These are phyloP conservation scores for Vireo altiloquus DNA, from an alignment of 2,113 vertebrate genomes.

Conservation along the genomic window DNA sequence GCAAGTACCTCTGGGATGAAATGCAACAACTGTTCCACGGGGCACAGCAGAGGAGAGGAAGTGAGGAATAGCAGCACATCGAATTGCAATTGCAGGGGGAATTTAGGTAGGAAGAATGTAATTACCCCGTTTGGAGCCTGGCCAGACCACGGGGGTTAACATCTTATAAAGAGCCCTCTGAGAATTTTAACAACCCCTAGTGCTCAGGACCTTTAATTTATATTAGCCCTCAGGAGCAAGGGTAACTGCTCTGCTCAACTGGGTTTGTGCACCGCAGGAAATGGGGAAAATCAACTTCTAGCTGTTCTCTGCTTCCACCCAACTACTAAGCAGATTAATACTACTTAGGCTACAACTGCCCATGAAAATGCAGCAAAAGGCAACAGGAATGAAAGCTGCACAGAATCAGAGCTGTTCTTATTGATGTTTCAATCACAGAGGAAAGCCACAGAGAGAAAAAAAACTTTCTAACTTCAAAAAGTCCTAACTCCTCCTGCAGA, in stretches of 20 bases:
- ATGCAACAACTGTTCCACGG: constrained; percentile 62
- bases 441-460: background rate
- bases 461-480: background rate
- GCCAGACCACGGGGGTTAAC: constrained; percentile 61
- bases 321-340: background rate
- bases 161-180: constrained; percentile 59
- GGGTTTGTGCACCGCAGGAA: background rate
- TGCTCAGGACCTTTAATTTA: constrained; percentile 51
- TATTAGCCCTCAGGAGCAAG: constrained; percentile 21
- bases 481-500: background rate
- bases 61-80: constrained; percentile 69
- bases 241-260: constrained; percentile 23
- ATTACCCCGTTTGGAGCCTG: constrained; percentile 62
- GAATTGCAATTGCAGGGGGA: constrained; percentile 71
- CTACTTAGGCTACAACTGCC: background rate
- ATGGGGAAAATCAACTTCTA: background rate
- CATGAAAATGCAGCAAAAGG: background rate
- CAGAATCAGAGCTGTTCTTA: background rate
- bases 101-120: constrained; percentile 73
- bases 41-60: constrained; percentile 54
- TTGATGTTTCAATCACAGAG: background rate
- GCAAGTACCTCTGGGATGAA: constrained; percentile 64
- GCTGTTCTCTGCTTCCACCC: constrained; percentile 3
- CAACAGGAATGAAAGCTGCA: background rate
- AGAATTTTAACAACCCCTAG: constrained; percentile 60